Base-by-base conservation (phyloP, 2,113 vertebrate species). In the Xerus inauris region DNA sequence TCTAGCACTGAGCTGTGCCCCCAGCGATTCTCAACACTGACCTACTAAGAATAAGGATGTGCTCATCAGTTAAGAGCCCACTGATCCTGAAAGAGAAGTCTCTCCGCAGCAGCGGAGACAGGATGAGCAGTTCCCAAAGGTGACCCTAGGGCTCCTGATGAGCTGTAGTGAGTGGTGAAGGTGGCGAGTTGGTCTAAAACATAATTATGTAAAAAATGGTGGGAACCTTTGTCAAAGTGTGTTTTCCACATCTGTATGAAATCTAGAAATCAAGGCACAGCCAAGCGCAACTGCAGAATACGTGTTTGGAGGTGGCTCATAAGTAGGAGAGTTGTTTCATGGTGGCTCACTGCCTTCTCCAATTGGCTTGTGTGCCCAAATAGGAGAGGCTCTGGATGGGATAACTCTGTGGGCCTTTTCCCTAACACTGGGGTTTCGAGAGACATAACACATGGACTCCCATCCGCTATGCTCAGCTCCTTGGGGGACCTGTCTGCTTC, bases 271-370 rank as follows among this genome's bases (percentile, higher is more conserved):
- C 30, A 87, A 59, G 40, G 19, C 35, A 26, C 51, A 19, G 51
- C 81, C 20, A 20, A 24, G 26, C 77, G 16, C 51, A 30, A 26
- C 42, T 6, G 13, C 69, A 35, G 4, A 6, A 5, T 5, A 1
- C 3, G 5, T 40, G 32, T 38, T 40, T 69, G 35, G 16, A 69
- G 19, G 13, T 26, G 35, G 62, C 7, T 17, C 10, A 0, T 0
- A 16, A 51, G 28, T 51, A 95, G 38, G 16, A 13, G 0, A 57
- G 54, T 19, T 64, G 17, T 11, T 88, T 22, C 24, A 2, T 0
- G 10, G 38, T 1, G 54, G 19, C 62, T 45, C 35, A 4, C 0
- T 3, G 4, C 28, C 22, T 57, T 35, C 2, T 42, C 9, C 24
- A 49, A 35, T 22, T 11, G 42, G 30, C 71, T 47, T 26, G 0